Percentiles rank a stretch among this genome's conserved stretches.
Evolutionary conservation across 2,888 invertebrate species (phyloP).

Genomic region (Aplocera efformata): DNA sequence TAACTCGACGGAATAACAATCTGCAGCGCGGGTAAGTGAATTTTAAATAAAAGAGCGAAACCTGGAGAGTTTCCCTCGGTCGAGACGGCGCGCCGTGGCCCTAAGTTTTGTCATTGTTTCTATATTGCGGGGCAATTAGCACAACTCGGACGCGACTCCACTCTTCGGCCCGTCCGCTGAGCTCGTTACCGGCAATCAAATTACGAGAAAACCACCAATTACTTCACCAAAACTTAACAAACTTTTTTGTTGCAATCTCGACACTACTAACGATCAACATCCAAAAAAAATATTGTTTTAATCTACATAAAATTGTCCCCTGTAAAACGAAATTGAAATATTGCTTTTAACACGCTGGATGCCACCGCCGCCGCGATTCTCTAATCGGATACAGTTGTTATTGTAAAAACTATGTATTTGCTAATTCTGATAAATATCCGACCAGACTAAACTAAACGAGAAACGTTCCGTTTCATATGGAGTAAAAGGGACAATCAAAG

Average conservation of each 20-base stretch:
- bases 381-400: too few species aligned
- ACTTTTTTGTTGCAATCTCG: slow-evolving; percentile 56
- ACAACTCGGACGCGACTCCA: slow-evolving; percentile 58
- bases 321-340: too few species aligned
- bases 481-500: too few species aligned
- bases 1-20: slow-evolving; percentile 68
- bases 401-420: too few species aligned
- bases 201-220: slow-evolving; percentile 55
- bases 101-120: slow-evolving; percentile 78
- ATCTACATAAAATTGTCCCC: too few species aligned
- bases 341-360: too few species aligned
- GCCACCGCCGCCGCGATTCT: too few species aligned
- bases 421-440: too few species aligned
- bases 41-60: slow-evolving; percentile 75
- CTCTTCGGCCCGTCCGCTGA: slow-evolving; percentile 46
- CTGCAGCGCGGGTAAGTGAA: slow-evolving; percentile 70
- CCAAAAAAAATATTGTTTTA: slow-evolving; percentile 26
- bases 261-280: slow-evolving; percentile 60
- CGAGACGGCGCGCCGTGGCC: slow-evolving; percentile 40
- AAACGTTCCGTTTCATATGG: too few species aligned
- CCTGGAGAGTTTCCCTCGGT: slow-evolving; percentile 51
- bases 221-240: slow-evolving; percentile 54
- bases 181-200: slow-evolving; percentile 64
- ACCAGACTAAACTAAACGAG: too few species aligned
- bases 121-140: slow-evolving; percentile 78